These are phyloP conservation scores for Etheostoma spectabile DNA, from an alignment of 2,113 vertebrate genomes.

Conservation along the genomic window DNA sequence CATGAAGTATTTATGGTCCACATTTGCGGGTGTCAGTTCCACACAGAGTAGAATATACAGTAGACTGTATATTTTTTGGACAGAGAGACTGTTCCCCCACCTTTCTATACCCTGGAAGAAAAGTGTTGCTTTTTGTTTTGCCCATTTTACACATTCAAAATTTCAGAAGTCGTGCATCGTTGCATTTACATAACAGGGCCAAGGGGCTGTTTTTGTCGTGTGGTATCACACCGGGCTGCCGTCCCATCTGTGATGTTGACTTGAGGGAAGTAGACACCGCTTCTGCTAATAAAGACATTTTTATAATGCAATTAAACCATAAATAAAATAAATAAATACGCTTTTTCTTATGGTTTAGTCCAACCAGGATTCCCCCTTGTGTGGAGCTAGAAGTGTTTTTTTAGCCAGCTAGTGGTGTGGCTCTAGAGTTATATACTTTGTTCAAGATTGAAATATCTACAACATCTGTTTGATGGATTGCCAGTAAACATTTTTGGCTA, in stretches of 20 bases:
- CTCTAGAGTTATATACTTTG: background rate
- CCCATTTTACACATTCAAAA: constrained; percentile 53
- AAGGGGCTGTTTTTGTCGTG: constrained; percentile 34
- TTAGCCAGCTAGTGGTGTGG: background rate
- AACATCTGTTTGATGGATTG: background rate
- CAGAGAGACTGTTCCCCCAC: background rate
- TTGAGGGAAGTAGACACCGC: constrained; percentile 33
- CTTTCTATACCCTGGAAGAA: constrained; percentile 4
- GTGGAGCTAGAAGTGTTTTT: background rate
- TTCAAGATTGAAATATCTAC: background rate
- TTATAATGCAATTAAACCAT: constrained; percentile 59
- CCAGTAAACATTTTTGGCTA: background rate
- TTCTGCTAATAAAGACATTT: constrained; percentile 49
- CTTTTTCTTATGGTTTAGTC: constrained; percentile 47
- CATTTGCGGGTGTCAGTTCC: constrained; percentile 63
- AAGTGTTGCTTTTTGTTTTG: constrained; percentile 41
- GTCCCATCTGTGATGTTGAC: constrained; percentile 60
- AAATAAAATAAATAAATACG: constrained; percentile 35
- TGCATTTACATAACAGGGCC: constrained; percentile 54
- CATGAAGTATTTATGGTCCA: constrained; percentile 82
- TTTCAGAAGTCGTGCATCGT: constrained; percentile 51
- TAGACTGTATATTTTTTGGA: background rate
- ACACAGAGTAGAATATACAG: constrained; percentile 18
- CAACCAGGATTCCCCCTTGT: background rate
- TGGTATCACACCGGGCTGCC: constrained; percentile 42